phyloP scores from a whole-genome alignment of 2,113 vertebrate species.

The Paratilapia polleni region DNA sequence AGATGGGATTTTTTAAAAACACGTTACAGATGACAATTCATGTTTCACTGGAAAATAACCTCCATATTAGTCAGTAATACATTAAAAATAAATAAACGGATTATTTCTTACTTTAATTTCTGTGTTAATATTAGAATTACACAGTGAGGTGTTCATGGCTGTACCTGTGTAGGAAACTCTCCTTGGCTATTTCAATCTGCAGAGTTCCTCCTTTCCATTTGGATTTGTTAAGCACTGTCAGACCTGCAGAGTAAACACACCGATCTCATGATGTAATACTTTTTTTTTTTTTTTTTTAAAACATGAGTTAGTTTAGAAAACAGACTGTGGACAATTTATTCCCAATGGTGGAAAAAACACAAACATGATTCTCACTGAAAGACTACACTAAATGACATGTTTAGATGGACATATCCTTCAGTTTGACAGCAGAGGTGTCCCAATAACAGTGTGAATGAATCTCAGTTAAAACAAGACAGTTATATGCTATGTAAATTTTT shows the following conservation, averaged over 20 bases:
- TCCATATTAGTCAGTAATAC: too few species aligned
- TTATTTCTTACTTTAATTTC: background rate
- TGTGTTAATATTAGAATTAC: background rate
- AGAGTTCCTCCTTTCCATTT: conserved; percentile 95
- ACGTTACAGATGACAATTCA: too few species aligned
- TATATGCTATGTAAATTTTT: background rate
- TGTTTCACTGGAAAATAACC: too few species aligned
- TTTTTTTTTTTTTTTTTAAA: background rate
- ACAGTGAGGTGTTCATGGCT: background rate
- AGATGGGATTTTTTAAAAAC: too few species aligned
- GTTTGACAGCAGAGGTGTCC: background rate
- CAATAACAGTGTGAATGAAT: background rate
- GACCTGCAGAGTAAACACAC: conserved; percentile 77
- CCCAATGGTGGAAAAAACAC: background rate
- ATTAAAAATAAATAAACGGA: background rate
- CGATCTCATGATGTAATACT: background rate
- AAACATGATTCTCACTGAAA: background rate
- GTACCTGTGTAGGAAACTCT: conserved; percentile 93
- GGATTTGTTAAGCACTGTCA: conserved; percentile 90
- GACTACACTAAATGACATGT: background rate
- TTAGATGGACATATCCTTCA: background rate
- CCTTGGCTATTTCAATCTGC: conserved; percentile 92
- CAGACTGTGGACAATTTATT: background rate
- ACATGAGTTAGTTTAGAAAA: background rate
- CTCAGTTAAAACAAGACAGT: background rate